Base-by-base conservation (phyloP, 2,797 vertebrate genomes). In the Helarctos malayanus region DNA sequence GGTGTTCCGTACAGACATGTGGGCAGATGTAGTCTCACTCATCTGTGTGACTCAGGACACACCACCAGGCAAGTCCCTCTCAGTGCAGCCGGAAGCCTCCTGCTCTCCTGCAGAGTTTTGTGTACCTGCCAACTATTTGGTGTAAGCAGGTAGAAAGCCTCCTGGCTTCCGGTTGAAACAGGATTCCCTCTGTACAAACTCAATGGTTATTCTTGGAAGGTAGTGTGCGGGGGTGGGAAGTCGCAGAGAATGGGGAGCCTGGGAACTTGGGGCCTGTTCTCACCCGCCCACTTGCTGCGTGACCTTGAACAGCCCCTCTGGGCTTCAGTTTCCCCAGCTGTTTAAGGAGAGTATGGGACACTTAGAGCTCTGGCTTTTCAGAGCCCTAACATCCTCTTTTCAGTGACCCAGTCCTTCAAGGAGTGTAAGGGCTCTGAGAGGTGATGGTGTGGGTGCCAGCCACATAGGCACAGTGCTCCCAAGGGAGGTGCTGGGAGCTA, bases 61-160 rank as follows among this genome's bases (percentile, higher is more conserved):
- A 38, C 25, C 0, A 14, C 29, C 32, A 71, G 1, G 7, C n/a
- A 75, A 16, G 54, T 41, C 57, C 23, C 38, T 76, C 73, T 18
- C 23, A n/a, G n/a, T 0, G 3, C 5, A 71, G 59, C 89, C n/a
- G 0, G 21, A 3, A n/a, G 13, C 23, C n/a, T 38, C 32, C 84
- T 56, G 32, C n/a, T 65, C 16, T 69, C 35, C 54, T 45, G 41
- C 18, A 68, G 32, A 52, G 45, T 38, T 61, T 57, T 23, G 16
- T 52, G 61, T 52, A 1, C 29, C 4, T n/a, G 1, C 35, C 69
- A 32, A 27, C 52, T 76, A 16, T 11, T 41, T 19, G 47, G 52
- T 12, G 3, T 21, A 45, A 78, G 27, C 57, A 19, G 7, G 32
- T 54, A 68, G 56, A 84, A 82, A 23, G 11, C 54, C 52, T 84